These are phyloP conservation scores for Diphyllodes magnificus DNA, from an alignment of 2,113 vertebrate genomes.

Conservation along the genomic window DNA sequence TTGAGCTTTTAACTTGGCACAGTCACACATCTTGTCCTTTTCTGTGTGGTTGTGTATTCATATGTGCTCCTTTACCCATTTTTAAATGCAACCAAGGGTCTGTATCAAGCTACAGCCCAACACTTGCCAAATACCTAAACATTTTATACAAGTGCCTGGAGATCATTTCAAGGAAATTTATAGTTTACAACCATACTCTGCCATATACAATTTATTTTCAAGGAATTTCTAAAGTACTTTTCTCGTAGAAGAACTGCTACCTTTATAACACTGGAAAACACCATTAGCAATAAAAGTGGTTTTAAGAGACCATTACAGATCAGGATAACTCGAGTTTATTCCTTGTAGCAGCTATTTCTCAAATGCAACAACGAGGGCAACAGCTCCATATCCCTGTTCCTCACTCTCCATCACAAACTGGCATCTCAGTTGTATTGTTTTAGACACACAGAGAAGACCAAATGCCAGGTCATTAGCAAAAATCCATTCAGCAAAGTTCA, in stretches of 20 bases:
- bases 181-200: neutral
- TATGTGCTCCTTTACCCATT: neutral
- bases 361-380: neutral
- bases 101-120: neutral
- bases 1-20: neutral
- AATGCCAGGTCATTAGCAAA: slow-evolving; percentile 3
- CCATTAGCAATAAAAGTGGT: slow-evolving; percentile 3
- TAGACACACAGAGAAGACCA: neutral
- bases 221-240: neutral
- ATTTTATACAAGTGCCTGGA: neutral
- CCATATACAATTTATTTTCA: neutral
- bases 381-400: neutral
- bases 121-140: neutral
- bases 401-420: neutral
- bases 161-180: neutral
- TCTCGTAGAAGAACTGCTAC: neutral
- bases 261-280: neutral
- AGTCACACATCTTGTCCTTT: neutral
- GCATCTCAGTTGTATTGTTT: neutral
- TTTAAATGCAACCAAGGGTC: neutral
- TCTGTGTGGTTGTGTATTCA: neutral
- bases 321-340: neutral
- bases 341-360: slow-evolving; percentile 17
- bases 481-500: slow-evolving; percentile 8
- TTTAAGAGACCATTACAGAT: slow-evolving; percentile 28